Evolutionary conservation across 2,888 invertebrate genomes (phyloP).

Genomic region (Trichogramma evanescens): DNA sequence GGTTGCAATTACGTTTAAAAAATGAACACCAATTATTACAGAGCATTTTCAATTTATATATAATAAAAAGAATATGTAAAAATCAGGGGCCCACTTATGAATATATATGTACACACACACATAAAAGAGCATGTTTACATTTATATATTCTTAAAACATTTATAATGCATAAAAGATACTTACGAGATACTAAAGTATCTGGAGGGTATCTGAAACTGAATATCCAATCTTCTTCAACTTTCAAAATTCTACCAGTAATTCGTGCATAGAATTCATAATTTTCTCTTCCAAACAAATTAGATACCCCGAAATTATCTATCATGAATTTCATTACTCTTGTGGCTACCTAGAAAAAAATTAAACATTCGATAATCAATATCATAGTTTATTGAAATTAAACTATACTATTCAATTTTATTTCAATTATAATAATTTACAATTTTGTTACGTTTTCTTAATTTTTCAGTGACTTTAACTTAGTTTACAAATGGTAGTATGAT

Average conservation of each 20-base stretch:
- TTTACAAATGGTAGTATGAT: slow-evolving; percentile 22
- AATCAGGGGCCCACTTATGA: not conserved
- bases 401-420: too few relatives aligned
- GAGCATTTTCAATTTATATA: not conserved
- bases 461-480: too few relatives aligned
- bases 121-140: not conserved
- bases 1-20: too few relatives aligned
- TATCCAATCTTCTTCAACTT: slow-evolving; percentile 92
- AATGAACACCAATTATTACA: too few relatives aligned
- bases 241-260: slow-evolving; percentile 84
- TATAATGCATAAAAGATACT: slow-evolving; percentile 34
- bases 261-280: slow-evolving; percentile 94
- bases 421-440: too few relatives aligned
- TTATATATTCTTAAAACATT: not conserved
- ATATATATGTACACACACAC: too few relatives aligned
- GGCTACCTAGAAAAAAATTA: slow-evolving; percentile 62
- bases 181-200: slow-evolving; percentile 52
- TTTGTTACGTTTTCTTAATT: too few relatives aligned
- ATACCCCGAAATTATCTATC: slow-evolving; percentile 94
- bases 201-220: slow-evolving; percentile 89
- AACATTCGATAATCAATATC: not conserved
- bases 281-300: slow-evolving; percentile 87
- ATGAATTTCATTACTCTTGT: slow-evolving; percentile 94
- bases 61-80: not conserved
- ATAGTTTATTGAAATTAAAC: not conserved